phyloP scores from a whole-genome alignment of 2,113 vertebrate genomes.

The Perca schrenkii region DNA sequence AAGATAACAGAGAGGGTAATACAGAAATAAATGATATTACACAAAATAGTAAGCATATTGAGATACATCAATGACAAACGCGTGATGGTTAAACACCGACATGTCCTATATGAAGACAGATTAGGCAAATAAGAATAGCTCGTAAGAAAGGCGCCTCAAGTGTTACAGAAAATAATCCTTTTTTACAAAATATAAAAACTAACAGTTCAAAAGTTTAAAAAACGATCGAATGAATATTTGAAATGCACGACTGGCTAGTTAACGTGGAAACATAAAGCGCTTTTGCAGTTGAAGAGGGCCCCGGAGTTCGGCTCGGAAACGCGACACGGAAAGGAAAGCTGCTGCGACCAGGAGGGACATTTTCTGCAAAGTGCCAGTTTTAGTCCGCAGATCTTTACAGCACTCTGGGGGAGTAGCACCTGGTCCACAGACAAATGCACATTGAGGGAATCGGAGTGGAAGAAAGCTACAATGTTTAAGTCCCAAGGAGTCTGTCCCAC shows the following conservation, averaged over 20 bases:
- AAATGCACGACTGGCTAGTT: conserved; percentile 42
- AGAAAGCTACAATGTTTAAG: conserved; percentile 43
- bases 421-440: conserved; percentile 28
- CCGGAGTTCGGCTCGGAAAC: conserved; percentile 27
- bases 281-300: conserved; percentile 29
- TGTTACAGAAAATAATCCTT: conserved; percentile 30
- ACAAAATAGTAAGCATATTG: no score
- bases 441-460: conserved; percentile 39
- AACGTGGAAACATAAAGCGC: conserved; percentile 28
- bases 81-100: conserved; percentile 12
- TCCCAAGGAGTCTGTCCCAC: conserved; percentile 37
- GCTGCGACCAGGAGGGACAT: conserved; percentile 42
- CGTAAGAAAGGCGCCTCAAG: conserved; percentile 36
- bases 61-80: no score
- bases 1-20: no score
- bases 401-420: conserved; percentile 15
- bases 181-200: conserved; percentile 50
- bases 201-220: conserved; percentile 27
- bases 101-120: conserved; percentile 9
- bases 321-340: conserved; percentile 31
- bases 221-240: conserved; percentile 8
- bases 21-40: no score
- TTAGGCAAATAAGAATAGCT: conserved; percentile 1
- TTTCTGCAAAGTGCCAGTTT: conserved; percentile 54
- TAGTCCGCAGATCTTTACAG: conserved; percentile 36